phyloP scores from a whole-genome alignment of 2,888 invertebrate genomes.

The Lampropteryx suffumata region DNA sequence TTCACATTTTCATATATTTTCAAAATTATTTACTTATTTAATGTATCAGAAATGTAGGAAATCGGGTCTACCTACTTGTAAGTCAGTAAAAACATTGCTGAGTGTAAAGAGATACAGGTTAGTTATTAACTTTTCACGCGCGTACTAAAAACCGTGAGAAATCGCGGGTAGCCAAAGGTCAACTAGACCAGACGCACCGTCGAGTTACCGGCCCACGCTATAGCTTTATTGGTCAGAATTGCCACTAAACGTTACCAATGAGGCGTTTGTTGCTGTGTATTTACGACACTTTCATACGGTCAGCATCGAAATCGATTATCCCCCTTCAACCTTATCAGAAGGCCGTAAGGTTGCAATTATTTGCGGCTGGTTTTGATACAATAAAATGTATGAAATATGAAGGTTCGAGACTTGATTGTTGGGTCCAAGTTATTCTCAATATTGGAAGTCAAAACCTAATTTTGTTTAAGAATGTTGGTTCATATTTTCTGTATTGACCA shows the following conservation, averaged over 20 bases:
- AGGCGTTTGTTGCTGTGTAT: slow-evolving; percentile 75
- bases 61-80: too few relatives aligned
- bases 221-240: slow-evolving; percentile 79
- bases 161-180: slow-evolving; percentile 46
- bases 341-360: slow-evolving; percentile 11
- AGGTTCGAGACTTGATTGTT: slow-evolving; percentile 46
- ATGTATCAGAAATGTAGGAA: too few relatives aligned
- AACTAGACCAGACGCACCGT: slow-evolving; percentile 44
- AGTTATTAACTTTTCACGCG: slow-evolving; percentile 16
- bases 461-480: slow-evolving; percentile 41
- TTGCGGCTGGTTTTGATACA: slow-evolving; percentile 54
- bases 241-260: slow-evolving; percentile 80
- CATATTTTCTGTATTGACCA: slow-evolving; percentile 29
- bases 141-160: slow-evolving; percentile 33
- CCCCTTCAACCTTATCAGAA: slow-evolving; percentile 18
- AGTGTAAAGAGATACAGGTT: slow-evolving; percentile 6
- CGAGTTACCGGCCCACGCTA: slow-evolving; percentile 67
- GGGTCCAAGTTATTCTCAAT: slow-evolving; percentile 44
- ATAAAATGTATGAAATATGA: slow-evolving; percentile 67
- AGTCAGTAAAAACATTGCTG: too few relatives aligned
- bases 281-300: slow-evolving; percentile 57
- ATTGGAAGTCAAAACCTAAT: slow-evolving; percentile 46
- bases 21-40: too few relatives aligned
- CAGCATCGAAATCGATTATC: slow-evolving; percentile 16
- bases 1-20: too few relatives aligned